Evolutionary conservation across 2,888 invertebrate genomes (phyloP).

Genomic region (Eudemis profundana): DNA sequence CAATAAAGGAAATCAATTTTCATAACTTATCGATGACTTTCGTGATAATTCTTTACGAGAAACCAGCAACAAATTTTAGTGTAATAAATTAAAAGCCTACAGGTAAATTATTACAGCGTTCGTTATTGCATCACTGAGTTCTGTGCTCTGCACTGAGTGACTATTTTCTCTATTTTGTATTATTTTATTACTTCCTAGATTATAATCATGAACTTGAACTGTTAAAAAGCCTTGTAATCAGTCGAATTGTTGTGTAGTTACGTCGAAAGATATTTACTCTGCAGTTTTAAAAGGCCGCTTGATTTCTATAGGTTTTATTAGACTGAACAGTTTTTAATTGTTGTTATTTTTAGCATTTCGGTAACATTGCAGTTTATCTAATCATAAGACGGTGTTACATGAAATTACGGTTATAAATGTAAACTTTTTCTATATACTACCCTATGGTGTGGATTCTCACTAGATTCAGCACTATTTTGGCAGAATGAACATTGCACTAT

Average conservation of each 20-base stretch:
- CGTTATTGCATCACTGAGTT: constrained; percentile 44
- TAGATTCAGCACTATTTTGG: constrained; percentile 8
- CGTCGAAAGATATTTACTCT: constrained; percentile 12
- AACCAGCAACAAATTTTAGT: constrained; percentile 34
- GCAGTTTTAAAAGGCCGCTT: constrained; percentile 9
- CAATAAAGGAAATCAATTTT: constrained; percentile 73
- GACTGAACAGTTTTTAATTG: constrained; percentile 40
- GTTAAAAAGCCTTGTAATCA: constrained; percentile 18
- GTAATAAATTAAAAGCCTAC: constrained; percentile 42
- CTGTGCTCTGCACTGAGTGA: constrained; percentile 48
- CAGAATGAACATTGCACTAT: constrained; percentile 15
- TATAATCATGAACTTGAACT: constrained; percentile 43
- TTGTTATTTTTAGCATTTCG: constrained; percentile 42
- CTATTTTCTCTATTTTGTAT: constrained; percentile 58
- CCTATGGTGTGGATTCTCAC: not conserved
- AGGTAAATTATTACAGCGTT: constrained; percentile 51
- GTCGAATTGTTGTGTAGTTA: constrained; percentile 22
- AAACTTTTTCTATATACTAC: not conserved
- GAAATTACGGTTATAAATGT: not conserved
- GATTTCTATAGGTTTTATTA: constrained; percentile 31
- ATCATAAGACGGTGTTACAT: not conserved
- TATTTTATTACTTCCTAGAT: constrained; percentile 52
- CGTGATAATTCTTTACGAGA: constrained; percentile 34
- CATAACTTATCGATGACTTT: constrained; percentile 65
- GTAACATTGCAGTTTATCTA: constrained; percentile 14